Evolutionary conservation across 2,888 invertebrate genomes (phyloP).

Genomic region (Drosophila longiperda): DNA sequence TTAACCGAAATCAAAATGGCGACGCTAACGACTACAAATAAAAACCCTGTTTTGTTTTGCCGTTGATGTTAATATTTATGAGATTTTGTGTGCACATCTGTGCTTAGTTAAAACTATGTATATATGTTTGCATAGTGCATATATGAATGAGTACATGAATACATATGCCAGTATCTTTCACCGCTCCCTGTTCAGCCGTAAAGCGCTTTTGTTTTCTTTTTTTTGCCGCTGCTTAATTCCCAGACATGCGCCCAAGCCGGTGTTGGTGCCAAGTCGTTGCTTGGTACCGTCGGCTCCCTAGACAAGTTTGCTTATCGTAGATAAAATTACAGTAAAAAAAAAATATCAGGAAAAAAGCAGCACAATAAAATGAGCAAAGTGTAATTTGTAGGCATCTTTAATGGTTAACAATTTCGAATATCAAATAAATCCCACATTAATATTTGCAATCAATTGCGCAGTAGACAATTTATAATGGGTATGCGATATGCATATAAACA

Average conservation of each 20-base stretch:
- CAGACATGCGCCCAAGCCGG: constrained; percentile 58
- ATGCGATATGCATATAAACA: constrained; percentile 29
- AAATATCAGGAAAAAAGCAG: constrained; percentile 21
- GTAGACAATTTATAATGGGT: constrained; percentile 19
- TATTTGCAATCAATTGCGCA: constrained; percentile 36
- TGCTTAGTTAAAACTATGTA: constrained; percentile 22
- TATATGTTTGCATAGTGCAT: constrained; percentile 25
- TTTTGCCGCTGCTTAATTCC: constrained; percentile 61
- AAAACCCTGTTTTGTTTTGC: constrained; percentile 19
- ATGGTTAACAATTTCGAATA: constrained; percentile 20
- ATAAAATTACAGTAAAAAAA: constrained; percentile 13
- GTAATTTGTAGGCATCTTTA: constrained; percentile 9
- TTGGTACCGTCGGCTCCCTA: constrained; percentile 62
- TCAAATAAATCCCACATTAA: constrained; percentile 25
- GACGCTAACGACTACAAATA: constrained; percentile 50
- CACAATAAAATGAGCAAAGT: constrained; percentile 16
- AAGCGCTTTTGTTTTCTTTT: constrained; percentile 56
- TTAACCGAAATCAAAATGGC: constrained; percentile 71
- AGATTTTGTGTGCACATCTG: constrained; percentile 29
- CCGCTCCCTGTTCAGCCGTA: constrained; percentile 32
- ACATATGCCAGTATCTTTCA: constrained; percentile 36
- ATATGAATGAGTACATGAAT: constrained; percentile 6
- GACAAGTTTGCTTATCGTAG: constrained; percentile 9
- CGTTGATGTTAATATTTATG: constrained; percentile 61
- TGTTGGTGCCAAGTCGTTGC: constrained; percentile 67